These are phyloP conservation scores for Hyposmocoma kahamanoa DNA, from an alignment of 1,140 invertebrate species.

Conservation along the genomic window DNA sequence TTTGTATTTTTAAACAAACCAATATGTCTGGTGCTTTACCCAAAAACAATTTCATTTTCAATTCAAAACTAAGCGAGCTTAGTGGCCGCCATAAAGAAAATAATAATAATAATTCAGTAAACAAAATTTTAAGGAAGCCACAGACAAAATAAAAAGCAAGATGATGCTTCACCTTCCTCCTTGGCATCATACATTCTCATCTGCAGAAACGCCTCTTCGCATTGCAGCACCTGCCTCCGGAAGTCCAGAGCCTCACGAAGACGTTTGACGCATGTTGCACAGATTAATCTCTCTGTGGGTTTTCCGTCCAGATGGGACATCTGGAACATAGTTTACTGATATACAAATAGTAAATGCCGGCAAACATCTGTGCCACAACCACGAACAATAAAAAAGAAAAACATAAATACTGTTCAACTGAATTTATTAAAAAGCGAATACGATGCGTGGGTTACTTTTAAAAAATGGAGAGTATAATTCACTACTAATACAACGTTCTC, in stretches of 20 bases:
- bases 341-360: background rate
- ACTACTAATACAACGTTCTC: background rate
- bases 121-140: no score
- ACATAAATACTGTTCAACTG: no score
- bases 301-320: slow-evolving; percentile 44
- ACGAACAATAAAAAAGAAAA: no score
- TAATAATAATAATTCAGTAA: background rate
- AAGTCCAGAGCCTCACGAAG: slow-evolving; percentile 44
- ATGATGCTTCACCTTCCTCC: slow-evolving; percentile 10
- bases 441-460: background rate
- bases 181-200: slow-evolving; percentile 31
- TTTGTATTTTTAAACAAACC: no score
- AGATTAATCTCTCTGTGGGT: slow-evolving; percentile 35
- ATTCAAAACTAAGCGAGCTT: background rate
- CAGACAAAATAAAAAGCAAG: no score
- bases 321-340: slow-evolving; percentile 32
- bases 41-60: no score
- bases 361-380: no score
- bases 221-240: slow-evolving; percentile 42
- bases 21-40: no score
- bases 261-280: slow-evolving; percentile 44
- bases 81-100: background rate
- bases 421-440: no score
- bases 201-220: slow-evolving; percentile 43
- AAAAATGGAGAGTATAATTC: background rate